A percentile compares a stretch with the other conserved stretches of the same genome.
These are phyloP conservation scores for Troides aeacus DNA, from an alignment of 2,888 invertebrate species.

Conservation along the genomic window DNA sequence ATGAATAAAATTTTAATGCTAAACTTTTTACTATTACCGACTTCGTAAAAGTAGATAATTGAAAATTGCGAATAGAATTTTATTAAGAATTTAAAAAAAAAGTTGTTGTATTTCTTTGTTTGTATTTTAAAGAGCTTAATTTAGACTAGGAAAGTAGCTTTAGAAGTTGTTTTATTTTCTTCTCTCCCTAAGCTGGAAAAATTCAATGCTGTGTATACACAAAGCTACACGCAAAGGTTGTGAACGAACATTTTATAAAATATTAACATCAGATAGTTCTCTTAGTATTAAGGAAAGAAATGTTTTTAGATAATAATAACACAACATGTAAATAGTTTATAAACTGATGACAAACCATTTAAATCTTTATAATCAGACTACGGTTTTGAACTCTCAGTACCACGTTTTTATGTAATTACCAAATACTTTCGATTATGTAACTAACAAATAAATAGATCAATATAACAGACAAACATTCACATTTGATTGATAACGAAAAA, in stretches of 20 bases:
- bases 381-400: too few species aligned
- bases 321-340: too few species aligned
- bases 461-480: too few species aligned
- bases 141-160: background rate
- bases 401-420: too few species aligned
- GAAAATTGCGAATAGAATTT: background rate
- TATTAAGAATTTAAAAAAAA: background rate
- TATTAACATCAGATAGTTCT: background rate
- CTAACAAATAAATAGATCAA: too few species aligned
- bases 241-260: slow-evolving; percentile 1
- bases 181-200: too few species aligned
- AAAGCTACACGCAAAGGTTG: slow-evolving; percentile 3
- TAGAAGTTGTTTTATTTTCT: too few species aligned
- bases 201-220: background rate
- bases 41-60: background rate
- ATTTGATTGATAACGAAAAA: too few species aligned
- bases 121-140: background rate
- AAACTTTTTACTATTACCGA: background rate
- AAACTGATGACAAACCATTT: too few species aligned
- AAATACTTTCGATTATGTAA: too few species aligned
- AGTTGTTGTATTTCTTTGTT: background rate
- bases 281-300: background rate
- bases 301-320: background rate
- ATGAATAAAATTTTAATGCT: background rate
- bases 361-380: too few species aligned